Base-by-base conservation (phyloP, 2,888 invertebrate species). In the Papilio gigon region DNA sequence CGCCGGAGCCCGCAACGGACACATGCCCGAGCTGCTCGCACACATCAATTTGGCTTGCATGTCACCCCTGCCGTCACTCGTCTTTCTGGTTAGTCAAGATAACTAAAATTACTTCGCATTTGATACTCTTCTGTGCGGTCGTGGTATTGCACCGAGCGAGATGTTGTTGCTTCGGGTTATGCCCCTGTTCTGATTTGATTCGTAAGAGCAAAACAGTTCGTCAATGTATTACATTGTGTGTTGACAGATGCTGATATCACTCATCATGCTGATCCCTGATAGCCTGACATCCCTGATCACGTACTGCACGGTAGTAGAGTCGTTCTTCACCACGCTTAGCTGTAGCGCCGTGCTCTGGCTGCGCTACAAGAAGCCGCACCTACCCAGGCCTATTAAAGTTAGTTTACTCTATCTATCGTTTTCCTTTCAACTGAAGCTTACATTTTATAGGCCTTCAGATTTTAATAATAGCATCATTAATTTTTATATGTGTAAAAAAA, bases 251-350 rank as follows among this genome's bases (percentile, higher is more conserved):
- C 81, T 95, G 72, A 92, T 98, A 71, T 98, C 98, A 0, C 89
- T 98, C 70, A 83, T 97, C 65, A 98, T 98, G 96, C 87, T 98
- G 77, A 94, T 95, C 70, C 96, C 96, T 5, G 95, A 95, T 81
- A 96, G 98, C 87, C 94, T 98, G 64, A 96, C 96, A 78, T 94
- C 95, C 30, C 93, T 98, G 65, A 98, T 98, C 77, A 97, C 97
- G 2, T 98, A 98, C 84, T 96, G 97, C 79, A 97, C 96, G 67
- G 97, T 98, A 78, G 97, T 98, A 53, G 98, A 98, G 87, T 97
- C 98, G 27, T 95, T 97, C 84, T 98, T 98, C 89, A 97, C 98
- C 60, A 96, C 96, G 83, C 85, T 97, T 37, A 97, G 97, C 44
- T 96, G 98, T 58, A 94, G 95, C 71, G 98, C 97, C 1, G 94